phyloP scores from a whole-genome alignment of 2,797 vertebrate species.

The Pangasius sanitwongsei region DNA sequence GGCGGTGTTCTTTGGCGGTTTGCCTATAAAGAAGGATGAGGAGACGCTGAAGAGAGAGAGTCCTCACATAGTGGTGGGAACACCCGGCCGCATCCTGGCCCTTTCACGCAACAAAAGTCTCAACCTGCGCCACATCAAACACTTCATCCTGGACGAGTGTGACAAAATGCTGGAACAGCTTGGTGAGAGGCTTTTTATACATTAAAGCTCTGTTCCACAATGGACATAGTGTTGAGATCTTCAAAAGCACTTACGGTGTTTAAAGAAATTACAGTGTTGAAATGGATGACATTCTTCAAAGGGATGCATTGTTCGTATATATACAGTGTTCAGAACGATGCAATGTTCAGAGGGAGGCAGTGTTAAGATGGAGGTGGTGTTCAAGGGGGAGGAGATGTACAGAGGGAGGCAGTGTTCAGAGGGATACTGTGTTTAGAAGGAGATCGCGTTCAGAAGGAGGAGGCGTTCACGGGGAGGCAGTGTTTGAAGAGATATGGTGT shows the following conservation, averaged over 20 bases:
- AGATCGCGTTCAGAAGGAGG: no score
- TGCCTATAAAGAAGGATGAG: conserved; percentile 84
- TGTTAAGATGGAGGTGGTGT: neutral
- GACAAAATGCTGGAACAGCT: conserved; percentile 87
- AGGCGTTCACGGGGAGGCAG: no score
- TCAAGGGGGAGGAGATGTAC: neutral
- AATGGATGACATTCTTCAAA: neutral
- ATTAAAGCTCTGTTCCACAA: neutral
- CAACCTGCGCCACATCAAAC: conserved; percentile 83
- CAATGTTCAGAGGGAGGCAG: neutral
- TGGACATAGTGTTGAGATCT: no score
- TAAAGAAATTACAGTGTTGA: neutral
- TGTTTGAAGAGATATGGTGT: no score
- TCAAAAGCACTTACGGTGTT: neutral
- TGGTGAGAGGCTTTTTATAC: conserved; percentile 70
- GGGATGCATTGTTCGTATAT: no score
- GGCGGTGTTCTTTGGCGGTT: conserved; percentile 82
- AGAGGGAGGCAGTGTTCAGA: neutral
- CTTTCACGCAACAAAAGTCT: conserved; percentile 82
- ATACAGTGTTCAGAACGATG: neutral
- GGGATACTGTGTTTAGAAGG: no score
- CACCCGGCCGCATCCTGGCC: conserved; percentile 80
- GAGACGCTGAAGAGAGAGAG: conserved; percentile 83
- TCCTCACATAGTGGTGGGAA: conserved; percentile 83
- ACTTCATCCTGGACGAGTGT: conserved; percentile 86